Evolutionary conservation across 2,113 vertebrate genomes (phyloP), one percentile per base, ranked within the genome.

Genomic region (Paratilapia polleni): DNA sequence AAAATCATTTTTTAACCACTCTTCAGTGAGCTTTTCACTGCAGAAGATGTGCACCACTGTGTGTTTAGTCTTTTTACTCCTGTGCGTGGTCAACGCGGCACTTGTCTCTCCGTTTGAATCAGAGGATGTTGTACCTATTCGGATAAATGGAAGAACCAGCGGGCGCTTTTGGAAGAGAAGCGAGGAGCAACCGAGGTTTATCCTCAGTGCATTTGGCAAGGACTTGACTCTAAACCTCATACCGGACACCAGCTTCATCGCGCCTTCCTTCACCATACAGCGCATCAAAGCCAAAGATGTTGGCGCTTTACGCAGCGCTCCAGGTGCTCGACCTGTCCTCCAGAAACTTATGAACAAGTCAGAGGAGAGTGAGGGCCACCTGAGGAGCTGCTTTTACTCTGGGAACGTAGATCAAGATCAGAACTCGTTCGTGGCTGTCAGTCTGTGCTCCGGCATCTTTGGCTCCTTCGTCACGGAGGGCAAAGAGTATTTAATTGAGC

Each of bases 331-430:
- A 19, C 10, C 15, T 2, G 62, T 1, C 13, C 26, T 59, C 47
- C 86, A 75, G 43, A 60, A 61, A 49, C 12, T 77, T 1, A 63
- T 87, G 26, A 91, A 92, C 88, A 85, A 60, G 80, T 92, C 89
- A 0, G 87, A 89, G 41, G 94, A 94, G 56, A 79, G 77, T 10
- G 91, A 79, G 31, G 92, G 66, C 1, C 64, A 79, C 38, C 74
- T 97, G 15, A 94, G 95, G 54, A 82, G 77, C 31, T 98, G 97
- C 80, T 97, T 98, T 74, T 98, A 96, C 92, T 95, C 97, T 0
- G 97, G 97, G 6, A 93, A 79, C 0, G 97, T 97, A 17, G 94
- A 96, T 5, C 41, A 80, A 6, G 95, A 92, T 73, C 94, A 87
- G 1, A 92, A 93, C 41, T 96, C 96, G 0, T 82, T 97, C 26